Evolutionary conservation across 1,140 invertebrate genomes (phyloP).

Genomic region (Asobara japonica): DNA sequence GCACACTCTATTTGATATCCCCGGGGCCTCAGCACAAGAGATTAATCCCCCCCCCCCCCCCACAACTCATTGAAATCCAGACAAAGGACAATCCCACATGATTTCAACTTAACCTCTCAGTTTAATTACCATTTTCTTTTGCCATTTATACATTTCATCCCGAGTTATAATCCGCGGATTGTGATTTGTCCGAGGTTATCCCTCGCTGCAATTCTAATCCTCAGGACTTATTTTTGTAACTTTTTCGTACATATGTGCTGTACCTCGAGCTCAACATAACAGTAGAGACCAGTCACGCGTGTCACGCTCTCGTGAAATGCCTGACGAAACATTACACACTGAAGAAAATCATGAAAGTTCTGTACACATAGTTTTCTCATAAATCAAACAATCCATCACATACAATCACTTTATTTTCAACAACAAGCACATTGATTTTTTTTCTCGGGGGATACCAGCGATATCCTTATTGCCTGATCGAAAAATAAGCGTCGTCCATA

Average conservation of each 20-base stretch:
- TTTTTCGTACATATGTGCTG: neutral
- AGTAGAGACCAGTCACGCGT: constrained; percentile 14
- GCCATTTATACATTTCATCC: neutral
- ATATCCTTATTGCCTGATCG: too few species aligned
- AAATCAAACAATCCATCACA: too few species aligned
- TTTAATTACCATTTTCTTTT: constrained; percentile 14
- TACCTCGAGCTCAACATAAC: neutral
- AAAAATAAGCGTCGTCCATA: too few species aligned
- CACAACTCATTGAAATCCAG: neutral
- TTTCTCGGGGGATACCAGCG: too few species aligned
- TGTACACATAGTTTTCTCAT: neutral
- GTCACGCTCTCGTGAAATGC: constrained; percentile 16
- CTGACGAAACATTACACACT: neutral
- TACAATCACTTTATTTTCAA: too few species aligned
- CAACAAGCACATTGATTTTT: too few species aligned
- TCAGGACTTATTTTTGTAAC: neutral
- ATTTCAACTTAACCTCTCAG: constrained; percentile 3
- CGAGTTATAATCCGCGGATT: neutral
- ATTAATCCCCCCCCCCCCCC: neutral
- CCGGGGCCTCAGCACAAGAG: constrained; percentile 33
- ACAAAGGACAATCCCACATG: constrained; percentile 13
- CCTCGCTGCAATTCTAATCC: neutral
- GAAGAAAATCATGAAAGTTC: neutral
- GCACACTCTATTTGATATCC: constrained; percentile 54
- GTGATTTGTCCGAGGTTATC: constrained; percentile 2